These are phyloP conservation scores for Cremastobaeus sp. DNA, from an alignment of 2,888 invertebrate genomes.

Conservation along the genomic window DNA sequence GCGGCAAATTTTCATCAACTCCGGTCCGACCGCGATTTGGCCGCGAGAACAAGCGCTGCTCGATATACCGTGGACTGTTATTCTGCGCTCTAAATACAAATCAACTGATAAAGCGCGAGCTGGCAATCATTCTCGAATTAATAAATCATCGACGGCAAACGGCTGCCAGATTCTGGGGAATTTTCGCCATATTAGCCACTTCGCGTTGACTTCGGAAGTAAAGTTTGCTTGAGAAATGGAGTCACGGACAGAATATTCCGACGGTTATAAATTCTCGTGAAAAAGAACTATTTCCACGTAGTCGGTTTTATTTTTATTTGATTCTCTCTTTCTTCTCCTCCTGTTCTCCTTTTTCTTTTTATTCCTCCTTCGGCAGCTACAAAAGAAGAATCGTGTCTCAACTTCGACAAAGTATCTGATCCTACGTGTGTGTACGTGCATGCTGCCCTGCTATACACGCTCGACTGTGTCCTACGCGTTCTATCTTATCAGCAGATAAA, in stretches of 20 bases:
- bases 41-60: no score
- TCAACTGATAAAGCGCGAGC: background rate
- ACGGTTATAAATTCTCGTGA: conserved; percentile 54
- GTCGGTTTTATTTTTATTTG: conserved; percentile 54
- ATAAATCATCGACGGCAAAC: conserved; percentile 35
- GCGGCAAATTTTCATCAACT: no score
- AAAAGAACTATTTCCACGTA: conserved; percentile 42
- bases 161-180: conserved; percentile 34
- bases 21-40: no score
- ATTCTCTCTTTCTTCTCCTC: conserved; percentile 19
- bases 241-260: conserved; percentile 40
- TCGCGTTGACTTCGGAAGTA: conserved; percentile 38
- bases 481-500: conserved; percentile 44
- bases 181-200: conserved; percentile 38
- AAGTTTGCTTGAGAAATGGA: conserved; percentile 46
- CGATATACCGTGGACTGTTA: background rate
- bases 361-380: conserved; percentile 11
- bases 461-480: conserved; percentile 15
- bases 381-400: conserved; percentile 21
- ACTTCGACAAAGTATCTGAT: conserved; percentile 14
- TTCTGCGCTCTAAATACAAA: background rate
- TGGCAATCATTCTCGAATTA: conserved; percentile 24
- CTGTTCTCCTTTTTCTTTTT: conserved; percentile 14
- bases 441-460: background rate
- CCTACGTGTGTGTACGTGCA: background rate